phyloP scores from a whole-genome alignment of 2,888 invertebrate species.

The Dynastes hyllus region DNA sequence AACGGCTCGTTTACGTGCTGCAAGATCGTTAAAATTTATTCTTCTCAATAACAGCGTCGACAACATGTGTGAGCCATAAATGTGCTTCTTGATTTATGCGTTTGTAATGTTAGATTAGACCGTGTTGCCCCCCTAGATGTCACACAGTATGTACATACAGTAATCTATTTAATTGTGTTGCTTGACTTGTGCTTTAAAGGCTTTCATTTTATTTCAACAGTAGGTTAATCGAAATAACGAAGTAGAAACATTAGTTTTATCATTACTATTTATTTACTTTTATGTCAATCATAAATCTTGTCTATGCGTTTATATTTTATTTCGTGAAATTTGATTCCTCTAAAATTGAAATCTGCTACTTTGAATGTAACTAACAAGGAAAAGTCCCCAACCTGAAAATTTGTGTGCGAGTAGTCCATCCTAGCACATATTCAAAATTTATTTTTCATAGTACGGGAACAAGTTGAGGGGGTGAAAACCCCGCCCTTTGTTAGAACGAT shows the following conservation, averaged over 20 bases:
- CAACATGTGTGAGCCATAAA: slow-evolving; percentile 6
- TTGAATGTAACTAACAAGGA: background rate
- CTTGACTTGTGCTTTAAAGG: background rate
- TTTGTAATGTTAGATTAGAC: background rate
- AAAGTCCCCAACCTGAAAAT: no score
- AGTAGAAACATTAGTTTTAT: background rate
- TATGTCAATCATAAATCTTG: background rate
- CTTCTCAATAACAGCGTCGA: slow-evolving; percentile 27
- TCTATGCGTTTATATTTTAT: no score
- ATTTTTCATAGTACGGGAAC: no score
- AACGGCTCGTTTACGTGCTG: background rate
- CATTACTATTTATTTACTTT: background rate
- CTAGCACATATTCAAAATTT: no score
- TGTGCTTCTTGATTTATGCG: slow-evolving; percentile 15
- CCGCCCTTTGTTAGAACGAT: no score
- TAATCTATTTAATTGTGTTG: no score
- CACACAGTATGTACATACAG: no score
- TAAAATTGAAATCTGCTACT: background rate
- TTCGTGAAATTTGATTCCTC: background rate
- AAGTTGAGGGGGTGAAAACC: no score
- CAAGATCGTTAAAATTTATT: slow-evolving; percentile 33
- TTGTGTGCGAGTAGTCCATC: no score
- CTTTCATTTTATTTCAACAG: background rate
- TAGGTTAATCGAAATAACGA: background rate
- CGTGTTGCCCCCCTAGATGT: background rate